Base-by-base conservation (phyloP, 2,797 vertebrate species). In the Zenarchopterus dispar region DNA sequence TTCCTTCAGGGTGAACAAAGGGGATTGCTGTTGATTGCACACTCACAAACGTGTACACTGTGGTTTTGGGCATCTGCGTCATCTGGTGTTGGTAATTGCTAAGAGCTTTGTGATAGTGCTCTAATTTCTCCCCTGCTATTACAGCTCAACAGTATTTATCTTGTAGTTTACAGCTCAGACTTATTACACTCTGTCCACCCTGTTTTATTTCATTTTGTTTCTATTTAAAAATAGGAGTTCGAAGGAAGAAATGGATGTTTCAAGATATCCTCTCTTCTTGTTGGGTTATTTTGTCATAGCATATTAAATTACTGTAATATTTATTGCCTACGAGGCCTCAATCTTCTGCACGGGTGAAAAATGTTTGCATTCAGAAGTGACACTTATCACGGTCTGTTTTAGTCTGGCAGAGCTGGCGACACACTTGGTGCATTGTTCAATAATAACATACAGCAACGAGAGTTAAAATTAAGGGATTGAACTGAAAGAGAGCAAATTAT, bases 61-160 rank as follows among this genome's bases (percentile, higher is more conserved):
- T 79, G 78, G 77, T 82, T 88, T 73, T 44, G 28, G 31, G 66
- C 56, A 52, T 80, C 62, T 89, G 88, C 85, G 83, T 91, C 90
- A 90, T 82, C 65, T 68, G 84, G 52, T 76, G 76, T 63, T 78
- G 70, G 68, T 85, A 89, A 91, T 85, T 89, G 79, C 84, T 63
- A 33, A 71, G 81, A 84, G 61, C 65, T 75, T 84, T 67, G 69
- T 78, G 74, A 54, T 26, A 70, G 56, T 18, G 55, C 46, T 73
- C 62, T 78, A 77, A 75, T 82, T 78, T 78, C 72, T 72, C 33
- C 72, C 53, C 53, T 68, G 7, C 53, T 74, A 62, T 84, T 74
- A 58, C 64, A 78, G 31, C 44, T 31, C 51, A 75, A 42, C 41
- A 39, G 58, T 24, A 17, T 64, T 56, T 77, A 15, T 39, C 61